Evolutionary conservation across 2,797 vertebrate genomes (phyloP).

Genomic region (Gymnoscopelus braueri): DNA sequence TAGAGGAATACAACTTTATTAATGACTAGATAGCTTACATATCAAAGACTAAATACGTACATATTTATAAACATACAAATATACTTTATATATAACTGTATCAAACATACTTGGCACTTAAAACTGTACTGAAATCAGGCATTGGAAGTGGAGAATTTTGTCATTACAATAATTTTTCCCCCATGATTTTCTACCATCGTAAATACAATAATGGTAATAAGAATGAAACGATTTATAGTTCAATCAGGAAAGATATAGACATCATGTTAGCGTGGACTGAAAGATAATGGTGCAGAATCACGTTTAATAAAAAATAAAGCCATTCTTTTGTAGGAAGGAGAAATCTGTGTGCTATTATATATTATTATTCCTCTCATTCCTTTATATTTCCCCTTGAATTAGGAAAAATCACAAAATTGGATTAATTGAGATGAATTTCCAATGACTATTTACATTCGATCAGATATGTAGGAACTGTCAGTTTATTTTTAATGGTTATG

Average conservation of each 20-base stretch:
- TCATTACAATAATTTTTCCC: too few species aligned
- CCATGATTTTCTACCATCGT: neutral
- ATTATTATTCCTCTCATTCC: too few species aligned
- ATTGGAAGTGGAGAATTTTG: too few species aligned
- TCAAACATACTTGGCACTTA: slow-evolving; percentile 36
- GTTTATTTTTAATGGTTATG: too few species aligned
- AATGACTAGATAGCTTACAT: too few species aligned
- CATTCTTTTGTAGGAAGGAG: neutral
- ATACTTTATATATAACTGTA: slow-evolving; percentile 1
- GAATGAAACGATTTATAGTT: neutral
- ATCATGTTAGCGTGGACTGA: slow-evolving; percentile 2
- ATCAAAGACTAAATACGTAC: slow-evolving; percentile 44
- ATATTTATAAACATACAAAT: slow-evolving; percentile 40
- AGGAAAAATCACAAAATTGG: slow-evolving; percentile 19
- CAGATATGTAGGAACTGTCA: too few species aligned
- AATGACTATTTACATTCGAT: too few species aligned
- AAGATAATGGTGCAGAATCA: slow-evolving; percentile 33
- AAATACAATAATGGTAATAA: slow-evolving; percentile 20
- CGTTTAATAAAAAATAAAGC: slow-evolving; percentile 11
- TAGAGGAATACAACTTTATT: slow-evolving; percentile 24
- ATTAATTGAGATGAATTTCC: slow-evolving; percentile 12
- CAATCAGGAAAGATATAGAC: slow-evolving; percentile 20
- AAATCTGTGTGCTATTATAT: neutral
- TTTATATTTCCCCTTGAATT: slow-evolving; percentile 16
- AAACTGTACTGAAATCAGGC: slow-evolving; percentile 29